These are phyloP conservation scores for Lacanobia oleracea DNA, from an alignment of 2,888 invertebrate genomes.

Conservation along the genomic window DNA sequence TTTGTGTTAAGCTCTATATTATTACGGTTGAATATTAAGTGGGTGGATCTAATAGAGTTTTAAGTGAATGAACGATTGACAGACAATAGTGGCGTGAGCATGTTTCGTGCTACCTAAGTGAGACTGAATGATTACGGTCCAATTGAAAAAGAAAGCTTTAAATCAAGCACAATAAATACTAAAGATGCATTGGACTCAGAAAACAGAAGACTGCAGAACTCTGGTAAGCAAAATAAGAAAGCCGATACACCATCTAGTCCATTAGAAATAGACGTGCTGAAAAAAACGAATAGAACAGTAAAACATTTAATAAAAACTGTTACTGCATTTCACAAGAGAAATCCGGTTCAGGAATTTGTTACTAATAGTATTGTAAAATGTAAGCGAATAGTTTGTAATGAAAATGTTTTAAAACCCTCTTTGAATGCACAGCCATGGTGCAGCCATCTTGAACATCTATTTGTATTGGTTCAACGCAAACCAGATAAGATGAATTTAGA, in stretches of 20 bases:
- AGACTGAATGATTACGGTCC: conserved; percentile 8
- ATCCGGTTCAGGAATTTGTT: conserved; percentile 32
- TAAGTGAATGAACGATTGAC: conserved; percentile 5
- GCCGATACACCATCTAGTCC: neutral
- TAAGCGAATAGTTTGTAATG: conserved; percentile 19
- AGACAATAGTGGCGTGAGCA: conserved; percentile 13
- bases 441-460: conserved; percentile 46
- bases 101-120: conserved; percentile 2
- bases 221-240: conserved; percentile 45
- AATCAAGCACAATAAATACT: neutral
- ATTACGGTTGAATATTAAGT: conserved; percentile 16
- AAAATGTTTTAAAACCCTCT: conserved; percentile 46
- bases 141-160: conserved; percentile 36
- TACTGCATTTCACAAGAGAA: conserved; percentile 43
- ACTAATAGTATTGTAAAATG: conserved; percentile 48
- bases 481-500: conserved; percentile 64
- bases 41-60: neutral
- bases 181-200: conserved; percentile 50
- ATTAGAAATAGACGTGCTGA: conserved; percentile 26
- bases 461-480: conserved; percentile 54
- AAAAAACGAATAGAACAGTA: conserved; percentile 29
- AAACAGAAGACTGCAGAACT: conserved; percentile 28
- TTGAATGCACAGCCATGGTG: conserved; percentile 42
- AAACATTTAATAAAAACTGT: conserved; percentile 38
- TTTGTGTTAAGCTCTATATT: conserved; percentile 13